Conservation (phyloP, 1,140 invertebrate genomes). For the Pristionchus pacificus region DNA sequence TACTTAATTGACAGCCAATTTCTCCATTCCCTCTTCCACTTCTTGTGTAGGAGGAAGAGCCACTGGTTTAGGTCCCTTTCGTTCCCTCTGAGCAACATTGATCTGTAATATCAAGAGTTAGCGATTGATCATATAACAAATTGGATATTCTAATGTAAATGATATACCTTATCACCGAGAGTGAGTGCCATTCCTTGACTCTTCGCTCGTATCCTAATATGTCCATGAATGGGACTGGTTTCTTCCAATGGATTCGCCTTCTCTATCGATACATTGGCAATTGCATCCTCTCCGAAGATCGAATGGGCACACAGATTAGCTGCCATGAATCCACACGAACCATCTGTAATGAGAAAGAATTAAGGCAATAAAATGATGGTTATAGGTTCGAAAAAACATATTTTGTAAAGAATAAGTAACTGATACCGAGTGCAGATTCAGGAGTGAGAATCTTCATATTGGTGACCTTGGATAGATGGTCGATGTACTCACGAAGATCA, state of each 20-base stretch:
- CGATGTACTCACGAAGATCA: constrained; percentile 85
- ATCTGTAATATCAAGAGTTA: constrained; percentile 15
- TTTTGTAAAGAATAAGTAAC: constrained; percentile 2
- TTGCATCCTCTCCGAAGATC: constrained; percentile 96
- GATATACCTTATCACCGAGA: constrained; percentile 46
- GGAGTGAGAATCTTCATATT: constrained; percentile 99
- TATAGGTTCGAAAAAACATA: constrained; percentile 10
- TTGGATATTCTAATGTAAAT: constrained; percentile 5
- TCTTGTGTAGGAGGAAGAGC: too few relatives aligned
- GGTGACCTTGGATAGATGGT: constrained; percentile 84
- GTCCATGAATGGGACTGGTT: constrained; percentile 78
- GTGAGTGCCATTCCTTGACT: constrained; percentile 71
- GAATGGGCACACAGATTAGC: constrained; percentile 97
- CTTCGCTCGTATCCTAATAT: constrained; percentile 93
- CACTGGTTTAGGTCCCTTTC: too few relatives aligned
- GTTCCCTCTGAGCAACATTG: constrained; percentile 26
- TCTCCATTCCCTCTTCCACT: too few relatives aligned
- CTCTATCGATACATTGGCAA: constrained; percentile 96
- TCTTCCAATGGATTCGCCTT: constrained; percentile 68
- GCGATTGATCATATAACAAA: constrained; percentile 9
- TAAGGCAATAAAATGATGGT: constrained; percentile 19
- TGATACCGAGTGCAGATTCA: constrained; percentile 59
- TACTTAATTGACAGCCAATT: too few relatives aligned
- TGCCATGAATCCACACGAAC: constrained; percentile 97
- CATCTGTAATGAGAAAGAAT: constrained; percentile 58